Evolutionary conservation across 2,888 invertebrate species (phyloP).

Genomic region (Heliconius ismenius): DNA sequence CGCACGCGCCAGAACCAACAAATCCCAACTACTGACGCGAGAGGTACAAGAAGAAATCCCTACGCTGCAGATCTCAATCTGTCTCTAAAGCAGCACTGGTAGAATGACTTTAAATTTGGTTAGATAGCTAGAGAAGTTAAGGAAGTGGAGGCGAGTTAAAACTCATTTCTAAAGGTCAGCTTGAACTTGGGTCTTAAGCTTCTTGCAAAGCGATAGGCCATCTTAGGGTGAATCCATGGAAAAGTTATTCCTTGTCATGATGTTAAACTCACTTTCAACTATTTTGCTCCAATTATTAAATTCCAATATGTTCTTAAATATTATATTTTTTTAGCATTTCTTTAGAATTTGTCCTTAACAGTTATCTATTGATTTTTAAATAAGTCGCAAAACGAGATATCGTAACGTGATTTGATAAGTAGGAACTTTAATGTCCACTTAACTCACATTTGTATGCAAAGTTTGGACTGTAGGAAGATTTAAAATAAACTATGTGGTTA

Average conservation of each 20-base stretch:
- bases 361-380: not conserved
- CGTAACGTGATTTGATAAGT: not conserved
- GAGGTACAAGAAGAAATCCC: no score
- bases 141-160: not conserved
- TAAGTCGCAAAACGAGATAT: not conserved
- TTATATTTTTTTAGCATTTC: not conserved
- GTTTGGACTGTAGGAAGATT: not conserved
- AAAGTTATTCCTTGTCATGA: not conserved
- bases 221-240: not conserved
- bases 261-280: no score
- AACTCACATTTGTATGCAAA: conserved; percentile 4
- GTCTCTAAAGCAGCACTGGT: not conserved
- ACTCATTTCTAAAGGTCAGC: not conserved
- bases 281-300: no score
- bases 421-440: conserved; percentile 2
- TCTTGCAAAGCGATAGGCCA: not conserved
- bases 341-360: not conserved
- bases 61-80: no score
- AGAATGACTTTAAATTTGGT: not conserved
- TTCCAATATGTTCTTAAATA: not conserved
- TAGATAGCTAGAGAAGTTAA: not conserved
- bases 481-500: not conserved
- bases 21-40: no score
- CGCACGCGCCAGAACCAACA: no score
- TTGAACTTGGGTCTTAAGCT: not conserved